phyloP scores from a whole-genome alignment of 2,113 vertebrate species.

The Lepidothrix coronata region DNA sequence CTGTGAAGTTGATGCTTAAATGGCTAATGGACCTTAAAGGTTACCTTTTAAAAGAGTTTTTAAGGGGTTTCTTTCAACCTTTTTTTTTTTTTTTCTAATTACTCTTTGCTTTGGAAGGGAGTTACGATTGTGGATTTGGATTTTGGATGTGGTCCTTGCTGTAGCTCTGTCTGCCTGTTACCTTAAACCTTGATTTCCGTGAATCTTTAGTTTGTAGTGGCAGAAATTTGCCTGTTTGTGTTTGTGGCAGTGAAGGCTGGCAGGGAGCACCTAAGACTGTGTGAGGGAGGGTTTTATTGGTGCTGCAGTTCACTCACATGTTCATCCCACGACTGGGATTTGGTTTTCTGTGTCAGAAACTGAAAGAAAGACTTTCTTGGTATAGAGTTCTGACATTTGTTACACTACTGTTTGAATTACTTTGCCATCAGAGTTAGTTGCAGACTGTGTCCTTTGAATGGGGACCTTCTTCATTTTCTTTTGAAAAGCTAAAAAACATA shows the following conservation, averaged over 20 bases:
- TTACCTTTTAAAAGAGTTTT: neutral
- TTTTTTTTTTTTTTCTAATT: neutral
- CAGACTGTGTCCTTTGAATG: neutral
- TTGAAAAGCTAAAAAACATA: neutral
- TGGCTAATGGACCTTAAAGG: neutral
- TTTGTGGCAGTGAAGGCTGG: neutral
- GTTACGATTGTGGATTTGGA: neutral
- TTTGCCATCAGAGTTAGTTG: neutral
- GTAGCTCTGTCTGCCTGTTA: neutral
- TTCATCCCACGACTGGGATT: neutral
- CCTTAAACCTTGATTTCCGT: neutral
- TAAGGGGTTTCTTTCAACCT: neutral
- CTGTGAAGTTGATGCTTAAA: neutral
- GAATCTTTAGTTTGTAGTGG: neutral
- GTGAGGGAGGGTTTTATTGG: neutral
- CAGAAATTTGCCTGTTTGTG: neutral
- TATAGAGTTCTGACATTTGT: neutral
- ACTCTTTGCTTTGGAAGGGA: neutral
- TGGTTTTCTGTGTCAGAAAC: neutral
- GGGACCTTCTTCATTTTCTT: neutral
- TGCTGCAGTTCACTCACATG: accelerated
- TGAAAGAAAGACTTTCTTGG: neutral
- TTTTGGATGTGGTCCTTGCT: neutral
- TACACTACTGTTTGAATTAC: neutral
- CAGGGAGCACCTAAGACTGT: accelerated